Evolutionary conservation across 2,888 invertebrate species (phyloP).

Genomic region (Lathronympha strigana): DNA sequence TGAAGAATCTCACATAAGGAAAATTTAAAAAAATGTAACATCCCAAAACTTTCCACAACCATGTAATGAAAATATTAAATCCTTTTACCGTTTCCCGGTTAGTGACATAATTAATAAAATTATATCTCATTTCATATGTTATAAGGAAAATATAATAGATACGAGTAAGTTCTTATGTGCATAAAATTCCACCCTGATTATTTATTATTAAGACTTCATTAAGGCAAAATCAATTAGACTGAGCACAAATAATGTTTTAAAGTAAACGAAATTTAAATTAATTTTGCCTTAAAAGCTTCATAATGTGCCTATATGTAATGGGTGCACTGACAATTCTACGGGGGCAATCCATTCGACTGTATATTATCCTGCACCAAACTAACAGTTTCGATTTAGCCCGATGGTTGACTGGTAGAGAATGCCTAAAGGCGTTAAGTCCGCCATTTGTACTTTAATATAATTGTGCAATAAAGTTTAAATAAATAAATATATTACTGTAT

Average conservation of each 20-base stretch:
- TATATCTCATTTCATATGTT: not conserved
- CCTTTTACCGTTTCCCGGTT: not conserved
- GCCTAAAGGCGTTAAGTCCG: too few relatives aligned
- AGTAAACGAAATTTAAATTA: too few relatives aligned
- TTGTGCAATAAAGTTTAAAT: too few relatives aligned
- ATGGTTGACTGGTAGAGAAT: too few relatives aligned
- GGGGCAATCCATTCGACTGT: not conserved
- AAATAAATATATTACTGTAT: too few relatives aligned
- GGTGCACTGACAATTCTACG: not conserved
- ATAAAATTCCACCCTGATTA: not conserved
- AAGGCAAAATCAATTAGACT: constrained; percentile 12
- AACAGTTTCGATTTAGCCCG: too few relatives aligned
- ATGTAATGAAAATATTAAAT: not conserved
- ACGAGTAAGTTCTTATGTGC: not conserved
- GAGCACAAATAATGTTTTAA: too few relatives aligned
- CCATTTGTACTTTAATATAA: too few relatives aligned
- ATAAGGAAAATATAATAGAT: constrained; percentile 1
- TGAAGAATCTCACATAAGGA: not conserved
- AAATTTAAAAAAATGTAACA: not conserved
- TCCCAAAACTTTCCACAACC: not conserved
- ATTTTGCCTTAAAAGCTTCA: not conserved
- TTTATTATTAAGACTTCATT: not conserved
- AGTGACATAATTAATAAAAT: constrained; percentile 12
- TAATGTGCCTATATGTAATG: too few relatives aligned
- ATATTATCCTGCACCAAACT: too few relatives aligned